A percentile compares a stretch with the other conserved stretches of the same genome.
Evolutionary conservation across 2,113 vertebrate species (phyloP).

Genomic region (Noturus placidus): DNA sequence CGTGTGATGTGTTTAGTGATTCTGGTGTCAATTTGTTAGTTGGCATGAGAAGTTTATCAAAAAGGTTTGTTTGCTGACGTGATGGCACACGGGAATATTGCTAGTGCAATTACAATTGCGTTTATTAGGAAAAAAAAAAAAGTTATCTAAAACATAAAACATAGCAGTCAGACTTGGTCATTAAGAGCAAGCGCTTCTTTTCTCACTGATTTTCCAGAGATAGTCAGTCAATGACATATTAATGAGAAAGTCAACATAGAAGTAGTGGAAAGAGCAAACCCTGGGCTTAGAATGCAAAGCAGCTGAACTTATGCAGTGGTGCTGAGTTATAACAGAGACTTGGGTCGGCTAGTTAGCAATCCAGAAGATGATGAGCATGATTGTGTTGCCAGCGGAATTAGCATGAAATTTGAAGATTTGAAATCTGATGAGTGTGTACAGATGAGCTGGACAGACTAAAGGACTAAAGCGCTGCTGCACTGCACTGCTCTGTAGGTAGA

Average conservation of each 20-base stretch:
- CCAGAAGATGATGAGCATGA: background rate
- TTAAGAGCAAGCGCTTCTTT: background rate
- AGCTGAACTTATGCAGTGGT: background rate
- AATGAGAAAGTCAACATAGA: background rate
- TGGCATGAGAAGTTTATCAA: background rate
- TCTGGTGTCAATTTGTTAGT: background rate
- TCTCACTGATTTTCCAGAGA: background rate
- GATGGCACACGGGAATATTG: background rate
- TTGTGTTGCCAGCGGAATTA: background rate
- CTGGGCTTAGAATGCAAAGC: background rate
- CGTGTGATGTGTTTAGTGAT: background rate
- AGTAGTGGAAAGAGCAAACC: background rate
- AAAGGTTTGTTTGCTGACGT: background rate
- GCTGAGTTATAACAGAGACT: background rate
- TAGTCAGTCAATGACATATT: background rate
- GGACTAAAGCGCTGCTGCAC: background rate
- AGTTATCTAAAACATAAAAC: background rate
- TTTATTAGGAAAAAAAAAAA: background rate
- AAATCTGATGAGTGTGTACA: background rate
- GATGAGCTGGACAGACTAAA: background rate
- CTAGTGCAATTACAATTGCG: background rate
- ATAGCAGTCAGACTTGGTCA: background rate
- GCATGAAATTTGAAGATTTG: background rate
- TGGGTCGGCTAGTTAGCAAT: background rate
- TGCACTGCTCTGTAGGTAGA: background rate